Evolutionary conservation across 2,797 vertebrate genomes (phyloP).

Genomic region (Heliangelus exortis): DNA sequence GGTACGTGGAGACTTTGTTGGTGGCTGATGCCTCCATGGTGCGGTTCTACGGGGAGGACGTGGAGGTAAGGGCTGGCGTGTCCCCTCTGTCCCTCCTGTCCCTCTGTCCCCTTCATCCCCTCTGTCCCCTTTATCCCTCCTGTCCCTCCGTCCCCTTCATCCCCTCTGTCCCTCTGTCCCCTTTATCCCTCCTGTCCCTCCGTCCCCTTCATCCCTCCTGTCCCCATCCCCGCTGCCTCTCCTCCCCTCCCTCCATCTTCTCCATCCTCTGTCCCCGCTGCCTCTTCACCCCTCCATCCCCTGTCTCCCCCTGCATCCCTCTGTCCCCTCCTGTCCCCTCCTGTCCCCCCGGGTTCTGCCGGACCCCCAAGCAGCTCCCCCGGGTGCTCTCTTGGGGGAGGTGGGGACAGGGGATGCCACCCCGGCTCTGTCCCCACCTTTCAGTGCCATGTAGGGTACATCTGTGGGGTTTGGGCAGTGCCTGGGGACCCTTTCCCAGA

Average conservation of each 20-base stretch:
- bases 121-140: neutral
- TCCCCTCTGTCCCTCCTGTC: neutral
- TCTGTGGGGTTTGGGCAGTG: fast-evolving
- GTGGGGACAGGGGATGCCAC: fast-evolving
- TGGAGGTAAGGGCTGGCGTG: slow-evolving; percentile 83
- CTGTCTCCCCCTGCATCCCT: neutral
- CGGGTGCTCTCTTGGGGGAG: too few relatives aligned
- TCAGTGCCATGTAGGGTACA: fast-evolving
- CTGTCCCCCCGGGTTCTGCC: fast-evolving
- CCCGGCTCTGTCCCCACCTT: neutral
- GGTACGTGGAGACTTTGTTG: slow-evolving; percentile 92
- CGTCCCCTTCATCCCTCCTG: neutral
- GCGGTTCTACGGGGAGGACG: slow-evolving; percentile 90
- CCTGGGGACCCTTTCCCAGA: neutral
- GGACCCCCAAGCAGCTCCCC: neutral
- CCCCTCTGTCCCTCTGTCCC: too few relatives aligned
- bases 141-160: too few relatives aligned
- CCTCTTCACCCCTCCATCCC: too few relatives aligned
- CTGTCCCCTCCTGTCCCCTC: too few relatives aligned
- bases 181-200: neutral
- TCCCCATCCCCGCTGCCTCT: too few relatives aligned
- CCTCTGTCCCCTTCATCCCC: too few relatives aligned
- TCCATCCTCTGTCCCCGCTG: fast-evolving
- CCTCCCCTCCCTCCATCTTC: neutral
- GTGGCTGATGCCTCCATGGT: slow-evolving; percentile 92